phyloP scores from a whole-genome alignment of 2,113 vertebrate genomes.

The Pholis gunnellus region DNA sequence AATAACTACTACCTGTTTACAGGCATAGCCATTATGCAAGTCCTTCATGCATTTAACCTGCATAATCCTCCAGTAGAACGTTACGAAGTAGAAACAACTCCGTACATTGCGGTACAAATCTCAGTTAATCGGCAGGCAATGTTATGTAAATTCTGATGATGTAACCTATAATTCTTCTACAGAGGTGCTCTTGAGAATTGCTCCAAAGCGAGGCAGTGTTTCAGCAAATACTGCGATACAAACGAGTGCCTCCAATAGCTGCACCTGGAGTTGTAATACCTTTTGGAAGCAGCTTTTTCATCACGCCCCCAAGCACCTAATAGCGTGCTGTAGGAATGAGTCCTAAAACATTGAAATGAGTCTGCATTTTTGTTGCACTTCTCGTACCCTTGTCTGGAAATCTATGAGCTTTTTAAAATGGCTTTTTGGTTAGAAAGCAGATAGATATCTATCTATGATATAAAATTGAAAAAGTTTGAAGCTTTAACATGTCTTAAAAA shows the following conservation, averaged over 20 bases:
- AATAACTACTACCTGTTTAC: constrained; percentile 22
- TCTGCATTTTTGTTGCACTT: neutral
- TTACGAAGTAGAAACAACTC: constrained; percentile 42
- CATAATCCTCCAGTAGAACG: constrained; percentile 59
- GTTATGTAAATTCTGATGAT: constrained; percentile 66
- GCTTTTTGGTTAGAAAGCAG: neutral
- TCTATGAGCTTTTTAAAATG: neutral
- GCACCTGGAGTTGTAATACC: neutral
- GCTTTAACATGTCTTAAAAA: too few relatives aligned
- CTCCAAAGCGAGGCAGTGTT: constrained; percentile 8
- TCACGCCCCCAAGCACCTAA: neutral
- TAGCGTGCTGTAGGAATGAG: neutral
- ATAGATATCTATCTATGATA: neutral
- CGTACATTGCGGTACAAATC: constrained; percentile 26
- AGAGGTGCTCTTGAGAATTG: constrained; percentile 20
- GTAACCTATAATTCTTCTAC: constrained; percentile 38
- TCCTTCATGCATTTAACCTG: constrained; percentile 64
- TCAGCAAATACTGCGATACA: constrained; percentile 23
- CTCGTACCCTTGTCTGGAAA: neutral
- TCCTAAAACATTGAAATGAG: neutral
- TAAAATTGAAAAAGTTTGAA: neutral
- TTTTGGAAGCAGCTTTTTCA: constrained; percentile 6
- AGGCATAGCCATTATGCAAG: constrained; percentile 45
- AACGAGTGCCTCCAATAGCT: neutral
- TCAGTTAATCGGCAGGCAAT: constrained; percentile 19